phyloP scores from a whole-genome alignment of 2,888 invertebrate species.

The Eupsilia transversa region DNA sequence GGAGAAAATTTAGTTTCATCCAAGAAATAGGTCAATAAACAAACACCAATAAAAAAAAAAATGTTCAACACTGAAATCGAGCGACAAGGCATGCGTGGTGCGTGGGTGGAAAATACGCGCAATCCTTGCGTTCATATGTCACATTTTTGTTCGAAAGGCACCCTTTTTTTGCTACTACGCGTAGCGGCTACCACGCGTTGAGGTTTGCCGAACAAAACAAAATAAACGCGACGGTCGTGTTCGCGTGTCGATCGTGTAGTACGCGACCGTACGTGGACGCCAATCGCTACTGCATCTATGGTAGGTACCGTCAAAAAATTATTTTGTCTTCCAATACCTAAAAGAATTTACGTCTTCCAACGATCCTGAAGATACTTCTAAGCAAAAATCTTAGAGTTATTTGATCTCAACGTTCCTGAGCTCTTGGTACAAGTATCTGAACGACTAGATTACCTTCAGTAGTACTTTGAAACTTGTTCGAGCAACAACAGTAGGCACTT shows the following conservation, averaged over 20 bases:
- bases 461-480: constrained; percentile 32
- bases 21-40: neutral
- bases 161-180: no score
- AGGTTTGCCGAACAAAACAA: neutral
- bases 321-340: neutral
- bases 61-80: neutral
- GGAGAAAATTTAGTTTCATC: neutral
- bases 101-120: neutral
- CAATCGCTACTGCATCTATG: neutral
- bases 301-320: neutral
- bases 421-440: constrained; percentile 16
- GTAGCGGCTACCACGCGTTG: neutral
- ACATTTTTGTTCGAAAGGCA: neutral
- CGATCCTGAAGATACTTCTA: neutral
- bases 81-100: neutral
- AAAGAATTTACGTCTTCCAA: neutral
- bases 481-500: constrained; percentile 12
- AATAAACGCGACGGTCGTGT: no score
- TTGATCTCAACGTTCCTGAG: neutral
- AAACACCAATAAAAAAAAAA: neutral
- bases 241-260: neutral
- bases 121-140: neutral
- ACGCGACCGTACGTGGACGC: neutral
- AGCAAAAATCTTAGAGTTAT: neutral
- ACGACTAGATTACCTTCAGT: constrained; percentile 15